Evolutionary conservation across 2,113 vertebrate genomes (phyloP), one percentile per base, ranked within the genome.

Genomic region (Pelusios castaneus): DNA sequence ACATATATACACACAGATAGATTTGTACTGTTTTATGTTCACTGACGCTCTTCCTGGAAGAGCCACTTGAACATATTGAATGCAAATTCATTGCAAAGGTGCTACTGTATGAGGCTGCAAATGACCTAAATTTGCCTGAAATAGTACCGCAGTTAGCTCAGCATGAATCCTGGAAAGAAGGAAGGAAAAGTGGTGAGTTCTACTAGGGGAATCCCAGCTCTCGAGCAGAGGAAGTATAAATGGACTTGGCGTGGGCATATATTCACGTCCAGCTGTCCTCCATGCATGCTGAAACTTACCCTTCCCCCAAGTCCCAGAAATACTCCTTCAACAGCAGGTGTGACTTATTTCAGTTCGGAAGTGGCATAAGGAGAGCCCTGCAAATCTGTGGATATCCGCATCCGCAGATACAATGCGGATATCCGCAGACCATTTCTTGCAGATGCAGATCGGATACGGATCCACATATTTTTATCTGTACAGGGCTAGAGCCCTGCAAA

Each of bases 11-110:
- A 94, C 56, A 47, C 10, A 58, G n/a, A 9, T 27, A 3, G 2
- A 21, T 24, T 70, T 11, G 45, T 75, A 12, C 1, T 84, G 63
- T 38, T 12, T 0, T 0, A 0, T 63, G 77, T 25, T 77, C 1
- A 1, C 34, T 45, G 78, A 67, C n/a, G n/a, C 14, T n/a, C 34
- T n/a, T n/a, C 60, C 60, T 67, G 60, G 16, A 25, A 10, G 19
- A 52, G 11, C 31, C 17, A 82, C 1, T 67, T 79, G 43, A 41
- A 10, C 78, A 7, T 2, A 4, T 29, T 76, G 55, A 3, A 21
- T 43, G 31, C 55, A 67, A 78, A 58, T 78, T 78, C 12, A 4
- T 45, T 83, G 45, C 49, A 70, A 93, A 88, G 0, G 29, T 52
- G 14, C 12, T 17, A 6, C n/a, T 19, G 45, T 67, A 22, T 19